A percentile compares a stretch with the other conserved stretches of the same genome.
Evolutionary conservation across 1,140 invertebrate genomes (phyloP).

Genomic region (Odontomachus brunneus): DNA sequence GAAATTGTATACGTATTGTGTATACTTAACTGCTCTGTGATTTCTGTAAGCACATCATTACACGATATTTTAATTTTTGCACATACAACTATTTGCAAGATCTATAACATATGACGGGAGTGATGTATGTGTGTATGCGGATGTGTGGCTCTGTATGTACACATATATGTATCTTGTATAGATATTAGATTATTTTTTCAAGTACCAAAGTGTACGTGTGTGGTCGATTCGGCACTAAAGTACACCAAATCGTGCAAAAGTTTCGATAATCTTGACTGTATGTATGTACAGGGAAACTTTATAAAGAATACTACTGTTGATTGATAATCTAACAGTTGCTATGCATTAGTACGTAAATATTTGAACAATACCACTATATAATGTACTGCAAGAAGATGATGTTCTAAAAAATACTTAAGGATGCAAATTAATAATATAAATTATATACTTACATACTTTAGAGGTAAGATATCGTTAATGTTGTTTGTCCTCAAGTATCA

Average conservation of each 20-base stretch:
- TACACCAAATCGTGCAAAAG: slow-evolving; percentile 1
- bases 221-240: not conserved
- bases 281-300: too few relatives aligned
- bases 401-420: too few relatives aligned
- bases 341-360: too few relatives aligned
- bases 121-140: not conserved
- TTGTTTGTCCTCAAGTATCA: slow-evolving; percentile 59
- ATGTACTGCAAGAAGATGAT: too few relatives aligned
- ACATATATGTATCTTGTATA: not conserved
- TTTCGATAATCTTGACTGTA: not conserved
- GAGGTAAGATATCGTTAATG: slow-evolving; percentile 21
- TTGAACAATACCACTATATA: too few relatives aligned
- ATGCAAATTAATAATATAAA: slow-evolving; percentile 37
- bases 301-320: too few relatives aligned
- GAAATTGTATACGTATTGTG: slow-evolving; percentile 75
- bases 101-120: slow-evolving; percentile 20
- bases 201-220: too few relatives aligned
- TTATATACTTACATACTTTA: slow-evolving; percentile 61
- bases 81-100: slow-evolving; percentile 37
- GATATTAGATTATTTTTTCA: not conserved
- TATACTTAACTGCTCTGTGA: slow-evolving; percentile 78
- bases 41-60: slow-evolving; percentile 78
- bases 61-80: slow-evolving; percentile 72
- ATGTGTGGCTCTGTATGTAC: not conserved
- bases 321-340: too few relatives aligned